Evolutionary conservation across 2,888 invertebrate genomes (phyloP).

Genomic region (Nasonovia ribisnigri): DNA sequence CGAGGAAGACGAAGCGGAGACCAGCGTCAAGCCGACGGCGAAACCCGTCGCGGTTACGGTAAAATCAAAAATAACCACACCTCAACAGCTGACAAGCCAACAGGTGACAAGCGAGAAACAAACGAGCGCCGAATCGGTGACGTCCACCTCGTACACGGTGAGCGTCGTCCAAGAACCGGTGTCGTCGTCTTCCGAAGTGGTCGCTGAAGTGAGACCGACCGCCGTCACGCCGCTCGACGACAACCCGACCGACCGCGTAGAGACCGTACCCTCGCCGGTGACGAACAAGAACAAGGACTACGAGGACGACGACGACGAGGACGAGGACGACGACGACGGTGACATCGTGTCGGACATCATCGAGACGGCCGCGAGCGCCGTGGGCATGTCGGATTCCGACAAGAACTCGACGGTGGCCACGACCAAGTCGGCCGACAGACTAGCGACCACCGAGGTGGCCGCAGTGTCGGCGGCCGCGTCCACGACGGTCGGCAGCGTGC

Average conservation of each 20-base stretch:
- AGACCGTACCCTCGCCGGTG: constrained; percentile 49
- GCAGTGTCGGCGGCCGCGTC: not conserved
- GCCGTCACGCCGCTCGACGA: constrained; percentile 36
- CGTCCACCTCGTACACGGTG: constrained; percentile 68
- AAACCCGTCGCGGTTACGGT: constrained; percentile 51
- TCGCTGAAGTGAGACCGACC: constrained; percentile 27
- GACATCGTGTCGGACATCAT: constrained; percentile 66
- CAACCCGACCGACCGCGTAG: constrained; percentile 53
- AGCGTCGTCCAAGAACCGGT: constrained; percentile 66
- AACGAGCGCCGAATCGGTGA: constrained; percentile 66
- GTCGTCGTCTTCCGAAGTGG: constrained; percentile 30
- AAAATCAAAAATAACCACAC: constrained; percentile 56
- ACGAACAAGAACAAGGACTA: constrained; percentile 62
- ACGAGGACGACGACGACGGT: constrained; percentile 60
- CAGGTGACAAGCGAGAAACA: constrained; percentile 54
- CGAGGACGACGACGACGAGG: constrained; percentile 49
- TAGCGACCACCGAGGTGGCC: not conserved
- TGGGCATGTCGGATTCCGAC: constrained; percentile 40
- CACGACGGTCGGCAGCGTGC: not conserved
- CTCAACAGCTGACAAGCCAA: constrained; percentile 6
- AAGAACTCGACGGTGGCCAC: constrained; percentile 36
- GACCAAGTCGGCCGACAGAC: constrained; percentile 69
- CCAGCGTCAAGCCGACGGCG: constrained; percentile 51
- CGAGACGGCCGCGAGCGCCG: constrained; percentile 65
- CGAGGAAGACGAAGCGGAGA: constrained; percentile 55